phyloP scores from a whole-genome alignment of 1,140 invertebrate genomes.

The Bombyx mori region ASM3026992v2 NC_085115.1:8592001-8592500 shows the following conservation, averaged over 20 bases:
- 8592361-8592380: slow-evolving; percentile 51
- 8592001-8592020: no score
- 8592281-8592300: slow-evolving; percentile 30
- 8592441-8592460: no score
- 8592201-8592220: slow-evolving; percentile 48
- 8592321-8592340: slow-evolving; percentile 18
- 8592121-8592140: slow-evolving; percentile 18
- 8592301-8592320: slow-evolving; percentile 40
- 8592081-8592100: no score
- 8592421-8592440: no score
- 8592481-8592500: no score
- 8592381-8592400: slow-evolving; percentile 11
- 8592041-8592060: no score
- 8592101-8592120: no score
- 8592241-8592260: slow-evolving; percentile 65
- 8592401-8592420: neutral
- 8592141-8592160: slow-evolving; percentile 56
- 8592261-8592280: slow-evolving; percentile 39
- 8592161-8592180: slow-evolving; percentile 54
- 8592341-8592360: slow-evolving; percentile 9
- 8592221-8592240: slow-evolving; percentile 52
- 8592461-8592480: no score
- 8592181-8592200: slow-evolving; percentile 24
- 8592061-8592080: no score
- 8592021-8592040: no score